Conservation (phyloP, 1,140 invertebrate genomes). For the Pogonus chalceus region DNA sequence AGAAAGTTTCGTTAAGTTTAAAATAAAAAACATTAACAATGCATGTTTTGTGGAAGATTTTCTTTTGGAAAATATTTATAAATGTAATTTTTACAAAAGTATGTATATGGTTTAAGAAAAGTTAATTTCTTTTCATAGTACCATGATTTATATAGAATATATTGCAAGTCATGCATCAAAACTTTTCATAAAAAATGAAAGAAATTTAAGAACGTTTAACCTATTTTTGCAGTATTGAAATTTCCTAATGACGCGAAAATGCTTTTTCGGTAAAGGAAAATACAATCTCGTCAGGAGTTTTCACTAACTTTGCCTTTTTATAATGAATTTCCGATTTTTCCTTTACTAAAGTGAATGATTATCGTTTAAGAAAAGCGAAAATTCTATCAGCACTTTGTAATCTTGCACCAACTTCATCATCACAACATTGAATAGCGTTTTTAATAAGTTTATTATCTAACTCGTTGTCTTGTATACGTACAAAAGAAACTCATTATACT, state of each 20-base stretch:
- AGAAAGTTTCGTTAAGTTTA: no score
- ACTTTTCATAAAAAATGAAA: background rate
- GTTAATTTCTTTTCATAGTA: no score
- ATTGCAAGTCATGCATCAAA: background rate
- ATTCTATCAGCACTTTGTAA: background rate
- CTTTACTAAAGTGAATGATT: constrained; percentile 1
- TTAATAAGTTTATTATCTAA: constrained; percentile 4
- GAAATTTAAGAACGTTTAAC: constrained; percentile 1
- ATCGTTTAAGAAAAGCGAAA: background rate
- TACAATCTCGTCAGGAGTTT: background rate
- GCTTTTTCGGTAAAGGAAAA: constrained; percentile 7
- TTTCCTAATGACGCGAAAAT: constrained; percentile 11
- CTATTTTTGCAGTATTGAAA: constrained; percentile 2
- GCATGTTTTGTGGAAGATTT: no score
- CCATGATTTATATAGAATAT: no score
- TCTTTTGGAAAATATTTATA: no score
- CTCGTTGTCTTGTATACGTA: no score
- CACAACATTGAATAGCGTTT: background rate
- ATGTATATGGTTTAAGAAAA: no score
- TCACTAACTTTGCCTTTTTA: background rate
- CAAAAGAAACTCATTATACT: no score
- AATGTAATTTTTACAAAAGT: no score
- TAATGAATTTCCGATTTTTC: constrained; percentile 2
- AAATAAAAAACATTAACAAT: no score
- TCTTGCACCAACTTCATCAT: background rate